Base-by-base conservation (phyloP, 2,113 vertebrate genomes). In the Numenius arquata region DNA sequence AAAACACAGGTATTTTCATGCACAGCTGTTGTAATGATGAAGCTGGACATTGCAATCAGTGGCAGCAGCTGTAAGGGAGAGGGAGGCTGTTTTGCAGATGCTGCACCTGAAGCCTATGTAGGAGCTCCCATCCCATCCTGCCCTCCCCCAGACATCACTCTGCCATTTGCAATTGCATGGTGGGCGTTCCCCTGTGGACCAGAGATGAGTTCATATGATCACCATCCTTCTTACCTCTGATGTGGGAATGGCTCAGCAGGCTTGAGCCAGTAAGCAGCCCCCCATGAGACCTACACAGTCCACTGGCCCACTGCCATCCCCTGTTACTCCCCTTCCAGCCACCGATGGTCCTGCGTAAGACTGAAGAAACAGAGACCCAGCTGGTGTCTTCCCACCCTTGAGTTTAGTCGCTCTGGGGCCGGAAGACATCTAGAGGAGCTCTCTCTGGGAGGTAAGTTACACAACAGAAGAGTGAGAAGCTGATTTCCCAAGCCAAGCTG, bases 271-370 rank as follows among this genome's bases (percentile, higher is more conserved):
- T 45, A 53, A 61, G 25, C 17, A 12, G 8, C 56, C 47, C 41
- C 1, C 26, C 8, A 0, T 43, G 61, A 79, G 32, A 62, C 19
- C 47, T 27, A 21, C 74, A 12, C 22, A 53, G 47, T 16, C 20
- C 43, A 5, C 62, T 40, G 6, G 3, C 41, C 55, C 68, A 14
- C 20, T 50, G 55, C 55, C 36, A 70, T 21, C 52, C 41, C 19
- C 8, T 36, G 7, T 34, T 41, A 29, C 18, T 79, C n/a, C 43
- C 48, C 17, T 61, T 4, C 36, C 75, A 71, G 68, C 36, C 34
- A 52, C 38, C 0, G 1, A 12, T 11, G 27, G 55, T n/a, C 43
- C 62, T 40, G 29, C 0, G 1, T 45, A 58, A 45, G 8, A 19
- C 48, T 12, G 21, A n/a, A 89, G 43, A n/a, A 43, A 1, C 27